Percentiles rank a stretch among this genome's conserved stretches.
These are phyloP conservation scores for Dipodomys stephensi DNA, from an alignment of 2,113 vertebrate genomes.

Conservation along the genomic window DNA sequence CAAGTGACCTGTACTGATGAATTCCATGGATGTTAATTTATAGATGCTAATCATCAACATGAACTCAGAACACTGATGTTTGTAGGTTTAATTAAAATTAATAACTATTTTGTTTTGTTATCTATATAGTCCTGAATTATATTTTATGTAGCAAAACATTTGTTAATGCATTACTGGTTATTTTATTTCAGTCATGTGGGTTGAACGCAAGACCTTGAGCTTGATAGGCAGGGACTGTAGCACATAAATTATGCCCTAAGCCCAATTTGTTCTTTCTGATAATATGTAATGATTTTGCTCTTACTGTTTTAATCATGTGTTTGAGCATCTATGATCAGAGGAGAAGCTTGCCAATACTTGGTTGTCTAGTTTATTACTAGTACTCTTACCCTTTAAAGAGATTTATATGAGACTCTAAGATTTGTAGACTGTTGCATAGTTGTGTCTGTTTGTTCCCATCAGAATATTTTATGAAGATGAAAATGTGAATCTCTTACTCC, in stretches of 20 bases:
- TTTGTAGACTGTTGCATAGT: neutral
- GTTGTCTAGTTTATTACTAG: neutral
- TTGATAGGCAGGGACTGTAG: too few species aligned
- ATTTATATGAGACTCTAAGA: neutral
- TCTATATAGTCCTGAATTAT: neutral
- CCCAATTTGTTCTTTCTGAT: neutral
- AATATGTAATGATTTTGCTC: neutral
- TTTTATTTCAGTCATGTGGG: too few species aligned
- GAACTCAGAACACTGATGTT: neutral
- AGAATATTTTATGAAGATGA: slow-evolving; percentile 38
- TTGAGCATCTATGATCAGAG: neutral
- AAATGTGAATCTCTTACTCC: neutral
- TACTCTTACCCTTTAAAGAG: neutral
- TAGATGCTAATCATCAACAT: neutral
- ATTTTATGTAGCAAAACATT: neutral
- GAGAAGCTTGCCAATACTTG: neutral
- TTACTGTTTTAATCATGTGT: neutral
- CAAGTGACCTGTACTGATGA: neutral
- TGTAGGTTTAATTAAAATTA: neutral
- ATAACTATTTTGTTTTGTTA: neutral
- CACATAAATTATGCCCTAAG: too few species aligned
- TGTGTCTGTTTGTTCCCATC: neutral
- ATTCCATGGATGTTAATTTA: neutral
- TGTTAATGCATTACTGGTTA: too few species aligned
- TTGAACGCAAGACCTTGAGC: too few species aligned